Evolutionary conservation across 2,888 invertebrate genomes (phyloP), one percentile per base, ranked within the genome.

Genomic region (Lomographa bimaculata): DNA sequence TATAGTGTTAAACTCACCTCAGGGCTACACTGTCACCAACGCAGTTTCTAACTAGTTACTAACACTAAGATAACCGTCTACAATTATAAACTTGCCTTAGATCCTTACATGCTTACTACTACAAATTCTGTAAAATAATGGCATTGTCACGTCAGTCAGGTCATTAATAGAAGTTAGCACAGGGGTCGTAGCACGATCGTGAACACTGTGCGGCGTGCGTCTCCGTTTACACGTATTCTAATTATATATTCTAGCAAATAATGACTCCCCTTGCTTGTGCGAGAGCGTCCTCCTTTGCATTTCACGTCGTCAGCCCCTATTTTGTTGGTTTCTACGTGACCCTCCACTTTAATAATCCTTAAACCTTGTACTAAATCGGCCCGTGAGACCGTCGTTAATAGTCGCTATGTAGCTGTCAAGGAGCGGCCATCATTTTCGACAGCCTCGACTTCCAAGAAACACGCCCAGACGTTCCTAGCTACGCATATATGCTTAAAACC

Each of bases 261-360:
- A 64, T 39, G 64, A 86, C 86, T 85, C 79, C 71, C 89, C 87
- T 89, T 89, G 89, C 56, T 77, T 80, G 64, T 82, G 80, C 68
- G 84, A 79, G 79, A 78, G 76, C 75, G 80, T 78, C 71, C 82
- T 86, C 75, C 87, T 89, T 85, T 87, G 87, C 85, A 89, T 89
- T 79, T 86, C 87, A 86, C 85, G 81, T 72, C 54, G 70, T 63
- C 69, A 60, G 62, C 62, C 79, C 74, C 77, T 71, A 67, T 74
- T 54, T 54, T 69, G 54, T 52, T 62, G 61, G 49, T 64, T 71
- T 68, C 74, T 70, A 70, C 63, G 67, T 63, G 60, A 64, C 70
- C 61, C 53, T 59, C 57, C 60, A 68, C 63, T 57, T 58, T 55
- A 67, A 57, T 60, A 69, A 59, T 69, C 55, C 66, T 64, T 57